Evolutionary conservation across 2,113 vertebrate species (phyloP).

Genomic region (Mus spicilegus): DNA sequence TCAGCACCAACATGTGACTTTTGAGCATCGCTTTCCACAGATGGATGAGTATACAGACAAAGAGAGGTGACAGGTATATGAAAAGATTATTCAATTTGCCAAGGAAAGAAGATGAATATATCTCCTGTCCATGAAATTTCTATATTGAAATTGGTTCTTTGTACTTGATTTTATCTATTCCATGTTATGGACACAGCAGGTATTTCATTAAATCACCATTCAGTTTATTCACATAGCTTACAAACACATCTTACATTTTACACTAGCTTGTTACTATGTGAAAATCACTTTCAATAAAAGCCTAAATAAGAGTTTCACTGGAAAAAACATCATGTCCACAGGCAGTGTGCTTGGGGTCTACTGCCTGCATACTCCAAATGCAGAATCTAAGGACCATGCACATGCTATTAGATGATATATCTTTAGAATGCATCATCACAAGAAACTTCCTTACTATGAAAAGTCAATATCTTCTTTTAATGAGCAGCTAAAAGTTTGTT

Average conservation of each 20-base stretch:
- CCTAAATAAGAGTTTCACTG: background rate
- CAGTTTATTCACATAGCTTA: conserved; percentile 22
- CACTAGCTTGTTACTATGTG: background rate
- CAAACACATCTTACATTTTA: conserved; percentile 20
- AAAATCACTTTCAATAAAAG: conserved; percentile 22
- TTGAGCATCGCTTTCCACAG: background rate
- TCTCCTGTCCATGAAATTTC: background rate
- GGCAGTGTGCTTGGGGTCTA: conserved; percentile 67
- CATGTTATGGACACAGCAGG: background rate
- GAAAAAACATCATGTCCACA: conserved; percentile 2
- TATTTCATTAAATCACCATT: background rate
- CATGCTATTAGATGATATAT: conserved; percentile 35
- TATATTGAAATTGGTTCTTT: background rate
- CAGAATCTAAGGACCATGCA: conserved; percentile 55
- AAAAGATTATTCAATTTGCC: background rate
- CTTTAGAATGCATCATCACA: conserved; percentile 22
- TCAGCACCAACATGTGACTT: background rate
- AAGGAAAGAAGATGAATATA: background rate
- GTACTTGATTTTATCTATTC: conserved; percentile 31
- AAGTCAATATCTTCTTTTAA: conserved; percentile 73
- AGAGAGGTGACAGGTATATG: background rate
- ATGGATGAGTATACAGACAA: background rate
- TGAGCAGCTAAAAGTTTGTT: conserved; percentile 67
- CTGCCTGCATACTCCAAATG: conserved; percentile 41
- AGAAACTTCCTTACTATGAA: conserved; percentile 62